A percentile compares a stretch with the other conserved stretches of the same genome.
phyloP scores from a whole-genome alignment of 2,888 invertebrate species.

The Fragum sueziense region DNA sequence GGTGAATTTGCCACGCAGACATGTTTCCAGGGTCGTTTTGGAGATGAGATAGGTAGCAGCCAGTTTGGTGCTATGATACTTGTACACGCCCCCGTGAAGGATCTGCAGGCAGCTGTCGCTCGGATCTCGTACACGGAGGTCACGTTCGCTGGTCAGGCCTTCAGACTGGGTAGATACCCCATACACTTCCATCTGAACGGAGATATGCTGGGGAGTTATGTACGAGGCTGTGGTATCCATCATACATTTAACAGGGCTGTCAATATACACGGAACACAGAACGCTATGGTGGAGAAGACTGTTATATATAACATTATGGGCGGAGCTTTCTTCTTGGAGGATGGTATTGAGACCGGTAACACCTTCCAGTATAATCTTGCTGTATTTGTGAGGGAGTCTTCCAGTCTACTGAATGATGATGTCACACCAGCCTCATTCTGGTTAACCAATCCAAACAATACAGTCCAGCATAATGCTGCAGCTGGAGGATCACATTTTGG shows the following conservation, averaged over 20 bases:
- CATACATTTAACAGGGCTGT: conserved; percentile 79
- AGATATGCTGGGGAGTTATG: conserved; percentile 75
- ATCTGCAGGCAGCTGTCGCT: conserved; percentile 58
- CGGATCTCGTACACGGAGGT: conserved; percentile 72
- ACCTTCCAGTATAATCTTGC: conserved; percentile 77
- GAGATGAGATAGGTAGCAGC: conserved; percentile 79
- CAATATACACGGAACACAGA: conserved; percentile 78
- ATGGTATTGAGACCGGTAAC: conserved; percentile 79
- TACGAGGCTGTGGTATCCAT: conserved; percentile 74
- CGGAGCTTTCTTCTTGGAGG: conserved; percentile 80
- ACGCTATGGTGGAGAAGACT: conserved; percentile 70
- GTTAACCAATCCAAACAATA: conserved; percentile 80
- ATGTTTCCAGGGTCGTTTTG: conserved; percentile 80
- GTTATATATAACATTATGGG: conserved; percentile 80
- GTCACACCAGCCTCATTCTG: conserved; percentile 80
- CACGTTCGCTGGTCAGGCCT: conserved; percentile 77
- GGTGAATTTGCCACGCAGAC: conserved; percentile 80
- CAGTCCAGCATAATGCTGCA: conserved; percentile 75
- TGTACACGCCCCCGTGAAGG: conserved; percentile 66
- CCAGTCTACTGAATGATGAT: conserved; percentile 80
- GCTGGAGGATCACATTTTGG: conserved; percentile 81
- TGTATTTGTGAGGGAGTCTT: conserved; percentile 75
- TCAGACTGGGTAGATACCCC: conserved; percentile 79
- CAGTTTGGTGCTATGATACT: conserved; percentile 80
- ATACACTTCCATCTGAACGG: conserved; percentile 80